phyloP scores from a whole-genome alignment of 2,797 vertebrate species.

The Nyctibius grandis region DNA sequence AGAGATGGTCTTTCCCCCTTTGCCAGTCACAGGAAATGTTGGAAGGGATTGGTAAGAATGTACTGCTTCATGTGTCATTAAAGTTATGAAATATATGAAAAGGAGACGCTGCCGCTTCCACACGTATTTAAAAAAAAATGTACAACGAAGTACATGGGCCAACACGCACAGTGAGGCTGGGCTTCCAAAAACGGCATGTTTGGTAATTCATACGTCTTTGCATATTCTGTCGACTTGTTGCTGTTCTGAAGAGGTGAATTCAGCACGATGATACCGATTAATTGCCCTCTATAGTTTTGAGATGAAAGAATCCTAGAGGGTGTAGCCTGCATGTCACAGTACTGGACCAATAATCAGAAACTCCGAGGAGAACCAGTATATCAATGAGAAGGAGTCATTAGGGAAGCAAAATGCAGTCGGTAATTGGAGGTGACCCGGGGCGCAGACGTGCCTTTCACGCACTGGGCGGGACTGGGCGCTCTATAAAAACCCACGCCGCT shows the following conservation, averaged over 20 bases:
- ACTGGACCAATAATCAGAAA: not conserved
- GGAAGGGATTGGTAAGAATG: not conserved
- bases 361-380: not conserved
- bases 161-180: accelerated
- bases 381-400: not conserved
- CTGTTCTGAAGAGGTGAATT: not conserved
- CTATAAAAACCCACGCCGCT: not conserved
- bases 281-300: not conserved
- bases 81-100: not conserved
- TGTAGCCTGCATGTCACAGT: not conserved
- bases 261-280: not conserved
- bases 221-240: not conserved
- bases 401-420: not conserved
- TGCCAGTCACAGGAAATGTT: not conserved
- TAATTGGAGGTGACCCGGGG: not conserved
- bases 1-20: not conserved
- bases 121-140: not conserved
- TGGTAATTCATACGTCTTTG: accelerated
- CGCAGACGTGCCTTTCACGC: accelerated
- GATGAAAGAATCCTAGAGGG: slow-evolving; percentile 16
- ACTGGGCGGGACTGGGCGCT: not conserved
- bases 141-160: not conserved
- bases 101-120: not conserved
- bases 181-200: not conserved
- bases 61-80: not conserved